Evolutionary conservation across 2,113 vertebrate genomes (phyloP).

Genomic region (Malurus alboscapulatus): DNA sequence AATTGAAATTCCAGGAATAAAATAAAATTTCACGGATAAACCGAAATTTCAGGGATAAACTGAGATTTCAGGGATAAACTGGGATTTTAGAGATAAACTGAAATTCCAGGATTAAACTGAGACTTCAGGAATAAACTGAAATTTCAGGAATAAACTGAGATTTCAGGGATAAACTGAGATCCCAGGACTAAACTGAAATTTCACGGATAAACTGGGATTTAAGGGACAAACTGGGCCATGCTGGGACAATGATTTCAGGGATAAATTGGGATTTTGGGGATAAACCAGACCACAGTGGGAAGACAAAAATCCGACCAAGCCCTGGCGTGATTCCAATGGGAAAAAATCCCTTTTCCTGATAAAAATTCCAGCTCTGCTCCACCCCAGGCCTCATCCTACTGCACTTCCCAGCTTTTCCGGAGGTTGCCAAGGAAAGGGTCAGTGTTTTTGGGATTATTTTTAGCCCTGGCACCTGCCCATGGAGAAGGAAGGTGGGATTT

Average conservation of each 20-base stretch:
- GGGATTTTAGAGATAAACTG: no score
- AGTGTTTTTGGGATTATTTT: conserved; percentile 6
- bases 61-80: no score
- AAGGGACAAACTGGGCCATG: no score
- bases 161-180: no score
- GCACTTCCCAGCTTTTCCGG: background rate
- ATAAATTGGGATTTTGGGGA: background rate
- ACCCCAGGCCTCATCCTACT: background rate
- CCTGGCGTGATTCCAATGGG: background rate
- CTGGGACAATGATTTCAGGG: background rate
- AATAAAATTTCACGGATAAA: no score
- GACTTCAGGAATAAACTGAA: no score
- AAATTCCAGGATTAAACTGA: no score
- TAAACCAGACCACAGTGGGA: fast-evolving
- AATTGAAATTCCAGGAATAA: no score
- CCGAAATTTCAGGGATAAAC: no score
- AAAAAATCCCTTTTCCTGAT: background rate
- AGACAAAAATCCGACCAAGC: background rate
- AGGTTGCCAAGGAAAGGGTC: conserved; percentile 26
- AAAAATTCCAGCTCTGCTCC: background rate
- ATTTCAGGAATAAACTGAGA: no score
- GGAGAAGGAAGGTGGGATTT: background rate
- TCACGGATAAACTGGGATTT: no score
- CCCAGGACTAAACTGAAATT: no score
- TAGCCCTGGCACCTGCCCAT: conserved; percentile 17